These are phyloP conservation scores for Mus spretus DNA, from an alignment of 2,797 vertebrate genomes.

Conservation along the genomic window DNA sequence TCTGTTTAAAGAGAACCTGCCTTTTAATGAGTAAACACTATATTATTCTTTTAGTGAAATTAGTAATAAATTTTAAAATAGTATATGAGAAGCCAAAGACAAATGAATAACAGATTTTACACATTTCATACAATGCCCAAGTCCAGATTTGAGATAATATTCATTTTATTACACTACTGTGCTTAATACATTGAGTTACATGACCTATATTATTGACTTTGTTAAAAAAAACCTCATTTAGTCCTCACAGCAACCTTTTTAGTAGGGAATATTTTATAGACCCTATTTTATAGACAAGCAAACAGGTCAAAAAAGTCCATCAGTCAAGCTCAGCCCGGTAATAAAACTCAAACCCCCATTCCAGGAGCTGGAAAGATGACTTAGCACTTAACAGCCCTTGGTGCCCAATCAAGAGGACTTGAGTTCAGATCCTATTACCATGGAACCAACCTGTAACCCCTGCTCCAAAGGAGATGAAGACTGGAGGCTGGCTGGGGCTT, in stretches of 20 bases:
- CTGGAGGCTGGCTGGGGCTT: not conserved
- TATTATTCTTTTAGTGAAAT: conserved; percentile 52
- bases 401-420: not conserved
- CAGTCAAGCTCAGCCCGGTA: conserved; percentile 45
- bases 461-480: not conserved
- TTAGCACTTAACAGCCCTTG: not conserved
- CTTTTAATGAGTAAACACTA: conserved; percentile 30
- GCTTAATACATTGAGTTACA: not conserved
- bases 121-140: not conserved
- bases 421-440: not conserved
- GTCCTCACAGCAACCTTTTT: not conserved
- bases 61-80: conserved; percentile 49
- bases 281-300: conserved; percentile 41
- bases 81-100: conserved; percentile 33
- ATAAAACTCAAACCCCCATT: conserved; percentile 1
- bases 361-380: not conserved
- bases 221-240: conserved; percentile 20
- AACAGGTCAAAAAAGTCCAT: conserved; percentile 42
- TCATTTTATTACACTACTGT: conserved; percentile 23
- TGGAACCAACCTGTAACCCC: not conserved
- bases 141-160: conserved; percentile 9
- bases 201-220: not conserved
- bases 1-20: not conserved
- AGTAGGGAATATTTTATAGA: not conserved
- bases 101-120: not conserved